Base-by-base conservation (phyloP, 1,140 invertebrate genomes). In the Drosophila malerkotliana region DNA sequence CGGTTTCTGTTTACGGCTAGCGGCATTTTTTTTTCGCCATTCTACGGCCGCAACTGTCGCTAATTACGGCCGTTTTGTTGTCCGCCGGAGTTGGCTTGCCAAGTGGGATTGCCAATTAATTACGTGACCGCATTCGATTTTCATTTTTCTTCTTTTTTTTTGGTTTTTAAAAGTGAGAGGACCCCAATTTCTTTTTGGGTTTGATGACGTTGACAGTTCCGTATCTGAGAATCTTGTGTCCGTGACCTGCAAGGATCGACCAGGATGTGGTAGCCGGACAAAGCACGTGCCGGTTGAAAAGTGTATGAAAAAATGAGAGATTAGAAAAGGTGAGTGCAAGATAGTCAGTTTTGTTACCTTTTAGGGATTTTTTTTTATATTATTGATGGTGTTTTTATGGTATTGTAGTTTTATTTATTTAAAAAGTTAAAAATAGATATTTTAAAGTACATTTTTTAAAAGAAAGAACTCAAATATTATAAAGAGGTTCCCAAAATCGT, bases 91-190 rank as follows among this genome's bases (percentile, higher is more conserved):
- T 37, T 37, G 34, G 34, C 34, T 28, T 28, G 34, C 34, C 10
- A 37, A 28, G 26, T 28, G 34, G 34, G 63, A 30, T 45, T 41
- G 24, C 39, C 64, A 56, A 68, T 56, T 69, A 69, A 69, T 68
- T 48, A 56, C 63, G 41, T 45, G 63, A 37, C 64, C 8, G 14
- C 28, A 53, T 56, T 68, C 63, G 66, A 68, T 69, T 68, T 64
- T 52, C 6, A 1, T 41, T 14, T 14, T 41, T 44, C 7, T 41
- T 14, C 4, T n/a, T 41, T 41, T n/a, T 41, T 44, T 41, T 5
- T 5, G 3, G 14, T 18, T 37, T 37, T n/a, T 37, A 3, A 9
- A 34, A 34, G 32, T 34, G 32, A 34, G 9, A 34, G 9, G 8
- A 9, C 9, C 3, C 9, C 9, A 9, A 34, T 37, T 37, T n/a